These are phyloP conservation scores for Oreochromis tanganicae DNA, from an alignment of 2,113 vertebrate species.

Conservation along the genomic window DNA sequence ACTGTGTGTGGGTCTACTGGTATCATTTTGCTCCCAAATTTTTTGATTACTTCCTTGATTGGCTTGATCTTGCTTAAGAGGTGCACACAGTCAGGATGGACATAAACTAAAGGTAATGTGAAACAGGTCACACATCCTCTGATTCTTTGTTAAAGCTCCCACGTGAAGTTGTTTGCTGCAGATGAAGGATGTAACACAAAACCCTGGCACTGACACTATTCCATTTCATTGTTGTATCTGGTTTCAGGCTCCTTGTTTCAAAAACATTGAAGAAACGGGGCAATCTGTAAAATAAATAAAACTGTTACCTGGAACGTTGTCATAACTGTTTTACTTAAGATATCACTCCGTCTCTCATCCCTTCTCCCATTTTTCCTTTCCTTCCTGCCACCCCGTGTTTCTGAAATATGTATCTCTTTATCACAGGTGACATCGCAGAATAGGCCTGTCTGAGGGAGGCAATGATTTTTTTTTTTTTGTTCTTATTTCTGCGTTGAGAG, in stretches of 20 bases:
- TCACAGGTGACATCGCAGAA: slow-evolving; percentile 72
- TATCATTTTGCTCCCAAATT: neutral
- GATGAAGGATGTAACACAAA: neutral
- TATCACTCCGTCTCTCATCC: slow-evolving; percentile 10
- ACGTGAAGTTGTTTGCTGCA: neutral
- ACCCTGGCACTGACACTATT: neutral
- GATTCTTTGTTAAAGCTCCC: neutral
- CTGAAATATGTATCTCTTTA: slow-evolving; percentile 74
- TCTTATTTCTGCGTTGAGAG: slow-evolving; percentile 60
- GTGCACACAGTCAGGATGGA: neutral
- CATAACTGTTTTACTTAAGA: slow-evolving; percentile 15
- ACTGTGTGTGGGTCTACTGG: neutral
- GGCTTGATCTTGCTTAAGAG: neutral
- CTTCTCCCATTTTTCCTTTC: neutral
- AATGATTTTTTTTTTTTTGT: slow-evolving; percentile 70
- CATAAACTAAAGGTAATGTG: neutral
- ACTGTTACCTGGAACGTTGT: slow-evolving; percentile 13
- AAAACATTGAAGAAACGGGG: slow-evolving; percentile 12
- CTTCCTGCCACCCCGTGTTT: neutral
- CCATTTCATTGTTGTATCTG: neutral
- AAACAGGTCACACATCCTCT: neutral
- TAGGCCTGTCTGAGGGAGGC: slow-evolving; percentile 69
- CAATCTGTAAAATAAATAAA: slow-evolving; percentile 39
- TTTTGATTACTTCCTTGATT: neutral
- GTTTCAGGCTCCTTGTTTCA: neutral